phyloP scores from a whole-genome alignment of 1,140 invertebrate genomes.

The Harlomillsia oculata region DNA sequence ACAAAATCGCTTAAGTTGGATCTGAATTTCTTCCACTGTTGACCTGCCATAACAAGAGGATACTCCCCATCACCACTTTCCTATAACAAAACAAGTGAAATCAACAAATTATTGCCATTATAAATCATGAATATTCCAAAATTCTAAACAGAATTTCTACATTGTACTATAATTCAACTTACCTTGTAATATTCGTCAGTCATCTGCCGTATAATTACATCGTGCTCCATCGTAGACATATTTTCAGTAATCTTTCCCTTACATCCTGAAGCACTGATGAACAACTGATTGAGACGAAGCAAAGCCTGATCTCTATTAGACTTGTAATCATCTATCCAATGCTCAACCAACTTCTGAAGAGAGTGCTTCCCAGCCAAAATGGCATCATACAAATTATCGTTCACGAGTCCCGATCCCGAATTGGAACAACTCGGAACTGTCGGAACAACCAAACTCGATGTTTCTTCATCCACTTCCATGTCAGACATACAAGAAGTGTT shows the following conservation, averaged over 20 bases:
- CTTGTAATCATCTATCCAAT: conserved; percentile 98
- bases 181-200: conserved; percentile 99
- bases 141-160: no score
- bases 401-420: conserved; percentile 46
- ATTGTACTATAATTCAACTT: conserved; percentile 17
- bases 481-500: conserved; percentile 2
- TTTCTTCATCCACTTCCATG: not conserved
- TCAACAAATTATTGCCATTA: not conserved
- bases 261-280: conserved; percentile 94
- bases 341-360: conserved; percentile 84
- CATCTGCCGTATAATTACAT: conserved; percentile 94
- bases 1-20: conserved; percentile 96
- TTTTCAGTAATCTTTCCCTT: conserved; percentile 87
- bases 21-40: conserved; percentile 95
- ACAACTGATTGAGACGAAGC: conserved; percentile 94
- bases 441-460: not conserved
- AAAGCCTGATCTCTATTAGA: conserved; percentile 77
- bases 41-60: conserved; percentile 92
- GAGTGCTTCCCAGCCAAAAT: conserved; percentile 66
- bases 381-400: conserved; percentile 69
- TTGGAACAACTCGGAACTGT: not conserved
- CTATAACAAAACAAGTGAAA: conserved; percentile 41
- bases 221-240: conserved; percentile 89
- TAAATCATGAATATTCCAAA: conserved; percentile 1
- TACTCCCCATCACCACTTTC: conserved; percentile 99